Conservation (phyloP, 2,888 invertebrate species). For the Agriopis aurantiaria region DNA sequence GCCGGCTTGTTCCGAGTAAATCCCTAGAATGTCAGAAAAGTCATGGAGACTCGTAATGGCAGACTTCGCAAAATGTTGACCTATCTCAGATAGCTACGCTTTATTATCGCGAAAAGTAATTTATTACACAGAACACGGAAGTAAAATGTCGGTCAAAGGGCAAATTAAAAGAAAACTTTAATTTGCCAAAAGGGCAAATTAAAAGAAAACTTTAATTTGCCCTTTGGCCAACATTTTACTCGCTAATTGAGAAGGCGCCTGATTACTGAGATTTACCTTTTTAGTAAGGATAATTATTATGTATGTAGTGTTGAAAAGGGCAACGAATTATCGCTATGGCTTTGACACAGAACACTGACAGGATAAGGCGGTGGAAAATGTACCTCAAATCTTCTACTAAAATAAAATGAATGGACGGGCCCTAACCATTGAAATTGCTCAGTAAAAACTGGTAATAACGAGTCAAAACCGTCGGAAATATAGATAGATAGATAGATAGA, state of each 20-base stretch:
- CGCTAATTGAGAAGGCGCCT: slow-evolving; percentile 7
- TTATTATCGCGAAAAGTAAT: slow-evolving; percentile 15
- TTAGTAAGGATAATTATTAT: slow-evolving; percentile 8
- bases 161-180: background rate
- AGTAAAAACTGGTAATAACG: too few species aligned
- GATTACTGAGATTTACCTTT: slow-evolving; percentile 15
- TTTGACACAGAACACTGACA: background rate
- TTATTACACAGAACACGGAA: slow-evolving; percentile 23
- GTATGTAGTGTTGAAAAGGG: slow-evolving; percentile 9
- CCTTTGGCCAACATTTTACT: slow-evolving; percentile 23
- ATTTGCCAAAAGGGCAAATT: slow-evolving; percentile 2
- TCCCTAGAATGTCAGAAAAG: background rate
- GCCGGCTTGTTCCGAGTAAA: background rate
- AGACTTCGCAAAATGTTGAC: background rate
- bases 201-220: slow-evolving; percentile 3
- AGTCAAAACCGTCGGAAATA: too few species aligned
- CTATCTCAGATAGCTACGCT: background rate
- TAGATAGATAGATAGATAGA: too few species aligned
- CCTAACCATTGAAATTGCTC: too few species aligned
- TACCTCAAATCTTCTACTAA: too few species aligned
- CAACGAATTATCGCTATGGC: background rate
- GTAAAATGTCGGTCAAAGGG: too few species aligned
- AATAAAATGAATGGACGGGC: too few species aligned
- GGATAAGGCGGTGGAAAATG: background rate
- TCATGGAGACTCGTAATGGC: background rate